phyloP scores from a whole-genome alignment of 2,888 invertebrate genomes.

The Drosophila mercatorum region DNA sequence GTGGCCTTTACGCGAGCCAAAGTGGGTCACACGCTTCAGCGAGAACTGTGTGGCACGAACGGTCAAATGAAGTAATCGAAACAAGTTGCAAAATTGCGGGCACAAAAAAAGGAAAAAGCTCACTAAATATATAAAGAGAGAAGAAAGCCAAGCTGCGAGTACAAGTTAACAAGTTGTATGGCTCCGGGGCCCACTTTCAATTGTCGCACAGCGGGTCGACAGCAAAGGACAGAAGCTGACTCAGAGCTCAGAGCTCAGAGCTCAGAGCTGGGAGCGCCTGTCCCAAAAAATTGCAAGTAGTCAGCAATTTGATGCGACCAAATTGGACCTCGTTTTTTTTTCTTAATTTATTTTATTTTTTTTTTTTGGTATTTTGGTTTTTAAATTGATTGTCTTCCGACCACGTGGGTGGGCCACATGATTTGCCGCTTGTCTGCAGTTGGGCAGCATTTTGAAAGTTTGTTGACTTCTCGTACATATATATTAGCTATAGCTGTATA shows the following conservation, averaged over 20 bases:
- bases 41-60: slow-evolving; percentile 28
- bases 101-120: slow-evolving; percentile 5
- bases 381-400: slow-evolving; percentile 55
- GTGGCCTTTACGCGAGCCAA: slow-evolving; percentile 35
- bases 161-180: slow-evolving; percentile 71
- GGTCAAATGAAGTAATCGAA: slow-evolving; percentile 71
- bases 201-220: slow-evolving; percentile 62
- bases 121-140: slow-evolving; percentile 7
- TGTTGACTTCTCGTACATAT: slow-evolving; percentile 13
- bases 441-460: slow-evolving; percentile 40
- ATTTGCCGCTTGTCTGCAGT: slow-evolving; percentile 22
- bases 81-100: slow-evolving; percentile 43
- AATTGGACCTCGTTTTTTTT: slow-evolving; percentile 50
- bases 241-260: slow-evolving; percentile 2
- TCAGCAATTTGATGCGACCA: slow-evolving; percentile 58
- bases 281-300: slow-evolving; percentile 19
- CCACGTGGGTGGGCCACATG: slow-evolving; percentile 56
- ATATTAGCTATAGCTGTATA: background rate
- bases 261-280: background rate
- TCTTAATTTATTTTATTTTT: background rate
- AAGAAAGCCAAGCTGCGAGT: slow-evolving; percentile 32
- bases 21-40: slow-evolving; percentile 53
- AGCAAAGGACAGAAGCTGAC: slow-evolving; percentile 21
- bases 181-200: slow-evolving; percentile 70
- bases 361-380: slow-evolving; percentile 10